Evolutionary conservation across 2,113 vertebrate species (phyloP), one percentile per base, ranked within the genome.

Genomic region (Recurvirostra avosetta): DNA sequence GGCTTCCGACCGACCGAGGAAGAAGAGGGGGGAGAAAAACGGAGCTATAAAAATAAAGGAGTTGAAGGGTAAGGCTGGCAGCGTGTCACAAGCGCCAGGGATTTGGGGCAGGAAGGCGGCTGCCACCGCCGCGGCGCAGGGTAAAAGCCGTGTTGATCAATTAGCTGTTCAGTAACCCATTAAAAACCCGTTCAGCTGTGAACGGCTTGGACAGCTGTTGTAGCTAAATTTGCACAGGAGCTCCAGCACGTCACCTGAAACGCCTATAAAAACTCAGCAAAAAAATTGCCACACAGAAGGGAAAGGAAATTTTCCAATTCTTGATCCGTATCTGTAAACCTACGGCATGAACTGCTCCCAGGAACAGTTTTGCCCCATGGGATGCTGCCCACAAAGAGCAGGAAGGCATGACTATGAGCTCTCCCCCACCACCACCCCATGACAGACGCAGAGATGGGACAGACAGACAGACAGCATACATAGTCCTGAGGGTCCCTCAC

Each of bases 271-370:
- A 89, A 61, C 17, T 23, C 26, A 10, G 73, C 10, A 56, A 50
- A 95, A 92, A 94, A 68, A 68, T 9, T 88, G 71, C 41, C 49
- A 75, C 0, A 1, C 53, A 49, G 40, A 61, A 88, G 53, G 55
- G 58, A 75, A 75, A 83, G 34, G 75, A 21, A 55, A 55, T 62
- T 36, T 92, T 38, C 65, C 41, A 26, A 16, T 50, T 96, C 38
- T 7, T 73, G 25, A 34, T 47, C 72, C 0, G 0, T 25, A n/a
- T 53, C 71, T 0, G 0, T 45, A 81, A 71, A 34, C 11, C 9
- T 29, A 22, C 0, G 0, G 61, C 38, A 11, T 7, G 26, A 84
- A 29, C 43, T 29, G 30, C 45, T 62, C 40, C 58, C 47, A 84
- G 72, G 25, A 71, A 43, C 1, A 61, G 56, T 47, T 32, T 26